Evolutionary conservation across 1,140 invertebrate species (phyloP).

Genomic region (Trissolcus basalis): DNA sequence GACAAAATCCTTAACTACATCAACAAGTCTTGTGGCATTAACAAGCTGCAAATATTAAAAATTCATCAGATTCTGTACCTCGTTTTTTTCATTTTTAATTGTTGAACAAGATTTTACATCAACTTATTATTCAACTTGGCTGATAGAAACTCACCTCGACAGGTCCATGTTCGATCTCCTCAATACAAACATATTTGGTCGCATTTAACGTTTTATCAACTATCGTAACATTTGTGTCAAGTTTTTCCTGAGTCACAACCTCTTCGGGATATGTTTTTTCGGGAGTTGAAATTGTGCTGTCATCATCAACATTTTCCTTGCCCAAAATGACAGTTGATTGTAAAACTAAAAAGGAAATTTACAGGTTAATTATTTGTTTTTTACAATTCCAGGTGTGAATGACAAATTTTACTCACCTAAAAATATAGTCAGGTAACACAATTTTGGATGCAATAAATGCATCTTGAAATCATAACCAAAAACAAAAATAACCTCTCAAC

Average conservation of each 20-base stretch:
- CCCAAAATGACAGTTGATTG: too few relatives aligned
- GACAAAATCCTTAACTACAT: slow-evolving; percentile 76
- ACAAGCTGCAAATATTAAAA: slow-evolving; percentile 71
- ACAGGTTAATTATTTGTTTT: background rate
- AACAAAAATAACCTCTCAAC: slow-evolving; percentile 19
- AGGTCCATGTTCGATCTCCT: slow-evolving; percentile 65
- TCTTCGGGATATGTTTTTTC: slow-evolving; percentile 34
- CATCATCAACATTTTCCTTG: background rate
- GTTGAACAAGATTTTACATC: too few relatives aligned
- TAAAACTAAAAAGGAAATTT: background rate
- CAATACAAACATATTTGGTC: slow-evolving; percentile 68
- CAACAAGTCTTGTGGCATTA: slow-evolving; percentile 77
- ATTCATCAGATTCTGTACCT: too few relatives aligned
- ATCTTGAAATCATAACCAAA: slow-evolving; percentile 53
- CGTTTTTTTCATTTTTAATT: too few relatives aligned
- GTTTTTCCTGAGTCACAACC: slow-evolving; percentile 13
- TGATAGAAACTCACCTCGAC: slow-evolving; percentile 64
- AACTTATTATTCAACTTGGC: too few relatives aligned
- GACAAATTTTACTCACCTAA: slow-evolving; percentile 18
- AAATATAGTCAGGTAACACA: slow-evolving; percentile 22
- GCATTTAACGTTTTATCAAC: slow-evolving; percentile 54
- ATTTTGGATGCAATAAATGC: slow-evolving; percentile 24
- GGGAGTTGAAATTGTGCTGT: slow-evolving; percentile 4
- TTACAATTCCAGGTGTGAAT: background rate
- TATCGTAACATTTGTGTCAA: slow-evolving; percentile 36